These are phyloP conservation scores for Acyrthosiphon pisum DNA, from an alignment of 1,140 invertebrate genomes.

Conservation along the genomic window DNA sequence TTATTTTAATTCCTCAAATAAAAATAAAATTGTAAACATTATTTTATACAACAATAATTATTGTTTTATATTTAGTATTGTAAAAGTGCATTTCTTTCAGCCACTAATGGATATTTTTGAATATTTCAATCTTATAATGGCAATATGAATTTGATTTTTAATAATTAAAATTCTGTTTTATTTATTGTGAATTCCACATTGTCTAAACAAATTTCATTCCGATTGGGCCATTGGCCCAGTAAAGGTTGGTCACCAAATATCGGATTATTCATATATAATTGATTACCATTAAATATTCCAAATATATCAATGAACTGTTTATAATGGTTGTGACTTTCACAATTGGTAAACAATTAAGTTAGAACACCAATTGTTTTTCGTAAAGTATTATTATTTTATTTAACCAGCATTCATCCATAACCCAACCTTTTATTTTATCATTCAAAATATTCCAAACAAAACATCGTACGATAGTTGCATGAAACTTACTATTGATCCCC, in stretches of 20 bases:
- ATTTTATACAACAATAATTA: not conserved
- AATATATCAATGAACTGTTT: no score
- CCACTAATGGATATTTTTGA: not conserved
- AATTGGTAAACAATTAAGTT: not conserved
- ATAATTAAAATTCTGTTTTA: no score
- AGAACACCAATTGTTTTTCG: not conserved
- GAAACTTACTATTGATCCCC: not conserved
- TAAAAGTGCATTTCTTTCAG: not conserved
- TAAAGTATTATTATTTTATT: not conserved
- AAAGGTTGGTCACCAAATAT: no score
- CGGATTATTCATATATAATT: no score
- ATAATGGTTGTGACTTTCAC: not conserved
- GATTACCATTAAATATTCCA: no score
- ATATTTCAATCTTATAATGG: not conserved
- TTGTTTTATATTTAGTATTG: not conserved
- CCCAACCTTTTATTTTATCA: not conserved
- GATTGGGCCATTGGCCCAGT: no score
- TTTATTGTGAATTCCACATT: no score
- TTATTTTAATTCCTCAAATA: not conserved
- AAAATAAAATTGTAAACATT: not conserved
- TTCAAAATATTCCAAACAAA: not conserved
- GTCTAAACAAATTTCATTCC: no score
- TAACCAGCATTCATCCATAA: not conserved
- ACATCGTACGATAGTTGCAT: no score
- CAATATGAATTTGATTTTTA: no score